Evolutionary conservation across 2,113 vertebrate species (phyloP), one percentile per base, ranked within the genome.

Genomic region (Lepidiolamprologus cunningtoni): DNA sequence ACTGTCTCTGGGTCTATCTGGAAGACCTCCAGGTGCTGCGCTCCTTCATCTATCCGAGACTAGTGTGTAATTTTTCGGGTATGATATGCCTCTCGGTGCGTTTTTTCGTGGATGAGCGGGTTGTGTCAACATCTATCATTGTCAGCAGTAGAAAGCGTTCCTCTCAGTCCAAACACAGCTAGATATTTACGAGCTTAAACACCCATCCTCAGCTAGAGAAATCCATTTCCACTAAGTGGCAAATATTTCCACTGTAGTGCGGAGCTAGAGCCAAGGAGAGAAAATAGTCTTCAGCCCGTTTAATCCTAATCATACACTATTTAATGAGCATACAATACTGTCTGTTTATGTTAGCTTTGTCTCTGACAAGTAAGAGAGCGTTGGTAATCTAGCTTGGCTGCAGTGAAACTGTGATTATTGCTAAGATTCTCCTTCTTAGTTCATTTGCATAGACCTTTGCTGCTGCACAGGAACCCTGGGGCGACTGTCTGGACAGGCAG

Each of bases 1-100:
- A 86, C 90, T 89, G 89, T 90, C 90, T 91, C 78, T 4, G 82
- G 93, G 91, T 90, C 88, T 85, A 23, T 82, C 88, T 93, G 93
- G 92, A 92, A 88, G 83, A 87, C 86, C 81, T 93, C 86, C 90
- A 94, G 71, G 79, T 78, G 6, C 66, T 71, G n/a, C 26, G 61
- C 80, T 84, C 81, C 81, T 92, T 80, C 83, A 63, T 86, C 83
- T 40, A 52, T 16, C 45, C 80, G 5, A 35, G 80, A 83, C 10
- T 7, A 37, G 52, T 28, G 58, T 86, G 66, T 78, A 76, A 37
- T 68, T 93, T 87, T 90, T 88, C 76, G 78, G 76, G 78, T 85
- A 45, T 81, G 81, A 89, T 81, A 31, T 37, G 31, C 50, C 63
- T 86, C 73, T 86, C 61, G 8, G 53, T 90, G 81, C 66, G 13